phyloP scores from a whole-genome alignment of 1,140 invertebrate genomes.

The Probaryconus sp. region DNA sequence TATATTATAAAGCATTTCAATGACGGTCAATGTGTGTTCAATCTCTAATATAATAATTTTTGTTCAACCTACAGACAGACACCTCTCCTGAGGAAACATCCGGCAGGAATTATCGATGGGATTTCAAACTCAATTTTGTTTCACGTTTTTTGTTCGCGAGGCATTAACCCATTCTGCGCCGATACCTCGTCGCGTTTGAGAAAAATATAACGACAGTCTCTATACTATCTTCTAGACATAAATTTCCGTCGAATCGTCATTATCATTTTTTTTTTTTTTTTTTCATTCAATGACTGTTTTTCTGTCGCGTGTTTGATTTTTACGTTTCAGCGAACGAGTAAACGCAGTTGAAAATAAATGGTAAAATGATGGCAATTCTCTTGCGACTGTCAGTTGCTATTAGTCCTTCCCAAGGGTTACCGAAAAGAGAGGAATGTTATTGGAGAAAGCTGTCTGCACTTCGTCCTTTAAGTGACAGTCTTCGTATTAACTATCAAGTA shows the following conservation, averaged over 20 bases:
- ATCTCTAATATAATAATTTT: too few species aligned
- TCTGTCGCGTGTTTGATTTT: too few species aligned
- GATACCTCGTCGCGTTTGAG: too few species aligned
- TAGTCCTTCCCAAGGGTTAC: conserved; percentile 50
- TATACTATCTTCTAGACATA: too few species aligned
- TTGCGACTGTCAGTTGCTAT: conserved; percentile 53
- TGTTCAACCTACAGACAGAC: too few species aligned
- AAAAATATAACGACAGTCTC: not conserved
- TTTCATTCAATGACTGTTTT: too few species aligned
- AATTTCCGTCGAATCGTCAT: too few species aligned
- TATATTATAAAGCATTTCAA: too few species aligned
- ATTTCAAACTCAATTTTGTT: conserved; percentile 19
- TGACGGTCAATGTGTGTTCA: too few species aligned
- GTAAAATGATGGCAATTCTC: conserved; percentile 50
- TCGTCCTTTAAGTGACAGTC: conserved; percentile 52
- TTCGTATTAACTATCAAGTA: conserved; percentile 61
- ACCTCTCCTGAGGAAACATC: not conserved
- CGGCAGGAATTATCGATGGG: conserved; percentile 24
- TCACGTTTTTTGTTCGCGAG: conserved; percentile 1
- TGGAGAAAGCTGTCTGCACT: conserved; percentile 47
- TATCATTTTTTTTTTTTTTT: too few species aligned
- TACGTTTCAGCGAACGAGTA: conserved; percentile 19
- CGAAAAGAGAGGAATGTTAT: too few species aligned
- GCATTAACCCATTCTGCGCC: not conserved
- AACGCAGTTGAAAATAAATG: conserved; percentile 26